Conservation (phyloP, 2,113 vertebrate species). For the Pholis gunnellus region DNA sequence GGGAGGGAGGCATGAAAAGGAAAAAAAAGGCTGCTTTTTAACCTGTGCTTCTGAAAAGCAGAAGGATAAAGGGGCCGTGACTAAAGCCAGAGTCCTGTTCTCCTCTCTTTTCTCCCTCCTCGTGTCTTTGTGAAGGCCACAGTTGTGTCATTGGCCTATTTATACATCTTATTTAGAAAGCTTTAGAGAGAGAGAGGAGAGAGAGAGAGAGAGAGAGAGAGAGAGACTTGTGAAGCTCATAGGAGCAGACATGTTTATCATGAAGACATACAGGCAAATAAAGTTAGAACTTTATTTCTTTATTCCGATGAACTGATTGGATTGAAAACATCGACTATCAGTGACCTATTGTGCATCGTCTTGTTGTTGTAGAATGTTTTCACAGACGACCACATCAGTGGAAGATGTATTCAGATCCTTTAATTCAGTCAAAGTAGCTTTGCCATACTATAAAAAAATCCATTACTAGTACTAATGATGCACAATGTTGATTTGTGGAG, state of each 20-base stretch:
- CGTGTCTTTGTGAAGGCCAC: slow-evolving; percentile 71
- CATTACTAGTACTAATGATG: not conserved
- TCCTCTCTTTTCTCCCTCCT: slow-evolving; percentile 59
- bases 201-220: slow-evolving; percentile 7
- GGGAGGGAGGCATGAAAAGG: slow-evolving; percentile 70
- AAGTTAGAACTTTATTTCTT: not conserved
- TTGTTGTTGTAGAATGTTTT: not conserved
- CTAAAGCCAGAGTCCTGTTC: slow-evolving; percentile 72
- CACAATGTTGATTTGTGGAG: not conserved
- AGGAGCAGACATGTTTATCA: slow-evolving; percentile 7
- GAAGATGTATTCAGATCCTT: not conserved
- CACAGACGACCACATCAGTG: not conserved
- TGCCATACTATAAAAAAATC: no score
- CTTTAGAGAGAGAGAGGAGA: slow-evolving; percentile 41
- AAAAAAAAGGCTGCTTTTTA: slow-evolving; percentile 84
- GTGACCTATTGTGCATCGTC: not conserved
- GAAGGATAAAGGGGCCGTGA: slow-evolving; percentile 64
- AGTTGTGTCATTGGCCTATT: slow-evolving; percentile 81
- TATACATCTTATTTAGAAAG: slow-evolving; percentile 82
- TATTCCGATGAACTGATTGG: not conserved
- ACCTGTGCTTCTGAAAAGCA: slow-evolving; percentile 83
- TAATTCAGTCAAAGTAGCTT: not conserved
- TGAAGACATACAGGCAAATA: not conserved
- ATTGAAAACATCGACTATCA: not conserved
- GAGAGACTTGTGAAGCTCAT: slow-evolving; percentile 3